These are phyloP conservation scores for Polyergus mexicanus DNA, from an alignment of 1,140 invertebrate species.

Conservation along the genomic window DNA sequence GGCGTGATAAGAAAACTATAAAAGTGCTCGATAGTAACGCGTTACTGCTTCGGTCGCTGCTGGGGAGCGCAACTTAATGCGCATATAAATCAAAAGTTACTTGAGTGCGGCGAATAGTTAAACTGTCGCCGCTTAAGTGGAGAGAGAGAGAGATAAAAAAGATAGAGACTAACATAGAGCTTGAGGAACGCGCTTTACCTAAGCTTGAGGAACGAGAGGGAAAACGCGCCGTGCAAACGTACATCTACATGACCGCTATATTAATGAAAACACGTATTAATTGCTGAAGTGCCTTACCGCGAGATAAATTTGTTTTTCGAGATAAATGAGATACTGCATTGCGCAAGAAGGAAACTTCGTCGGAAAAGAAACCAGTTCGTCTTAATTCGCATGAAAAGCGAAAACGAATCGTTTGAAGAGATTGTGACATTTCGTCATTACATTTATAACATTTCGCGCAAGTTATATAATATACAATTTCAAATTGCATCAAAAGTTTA, in stretches of 20 bases:
- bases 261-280: slow-evolving; percentile 57
- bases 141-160: background rate
- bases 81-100: slow-evolving; percentile 71
- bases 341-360: background rate
- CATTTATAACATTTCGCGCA: background rate
- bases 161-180: background rate
- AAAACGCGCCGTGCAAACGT: background rate
- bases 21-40: slow-evolving; percentile 18
- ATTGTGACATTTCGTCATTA: background rate
- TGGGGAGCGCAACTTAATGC: slow-evolving; percentile 43
- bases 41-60: slow-evolving; percentile 29
- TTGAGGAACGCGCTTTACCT: background rate
- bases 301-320: slow-evolving; percentile 32
- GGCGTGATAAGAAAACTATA: slow-evolving; percentile 43
- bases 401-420: background rate
- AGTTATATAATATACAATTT: background rate
- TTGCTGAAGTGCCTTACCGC: background rate
- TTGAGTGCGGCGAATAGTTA: slow-evolving; percentile 25
- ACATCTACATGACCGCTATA: slow-evolving; percentile 21
- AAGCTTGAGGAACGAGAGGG: background rate
- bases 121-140: slow-evolving; percentile 53
- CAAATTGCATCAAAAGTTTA: too few species aligned
- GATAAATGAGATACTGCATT: background rate
- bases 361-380: background rate
- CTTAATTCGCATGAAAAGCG: background rate